A percentile compares a stretch with the other conserved stretches of the same genome.
Conservation (phyloP, 2,888 invertebrate species). For the Andrena marginata region DNA sequence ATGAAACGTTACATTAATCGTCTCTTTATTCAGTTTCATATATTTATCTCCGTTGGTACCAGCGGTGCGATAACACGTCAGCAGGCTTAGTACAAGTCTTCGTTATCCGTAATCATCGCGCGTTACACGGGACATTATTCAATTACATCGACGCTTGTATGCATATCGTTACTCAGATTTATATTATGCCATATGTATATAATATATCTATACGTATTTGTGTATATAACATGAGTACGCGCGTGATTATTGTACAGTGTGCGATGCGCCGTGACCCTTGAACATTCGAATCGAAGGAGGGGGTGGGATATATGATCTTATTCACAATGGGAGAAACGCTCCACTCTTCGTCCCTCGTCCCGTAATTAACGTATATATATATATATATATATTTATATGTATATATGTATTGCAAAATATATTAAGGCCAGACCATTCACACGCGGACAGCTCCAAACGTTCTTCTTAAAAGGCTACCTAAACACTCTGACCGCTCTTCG, state of each 20-base stretch:
- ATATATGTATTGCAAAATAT: constrained; percentile 70
- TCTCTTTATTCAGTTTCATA: constrained; percentile 71
- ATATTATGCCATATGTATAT: constrained; percentile 54
- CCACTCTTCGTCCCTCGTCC: constrained; percentile 23
- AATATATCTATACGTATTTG: constrained; percentile 44
- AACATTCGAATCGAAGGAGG: constrained; percentile 38
- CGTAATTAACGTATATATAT: constrained; percentile 45
- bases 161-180: constrained; percentile 68
- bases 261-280: constrained; percentile 67
- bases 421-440: constrained; percentile 68
- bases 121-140: constrained; percentile 63
- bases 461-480: constrained; percentile 46
- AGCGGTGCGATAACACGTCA: constrained; percentile 63
- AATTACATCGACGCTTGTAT: constrained; percentile 72
- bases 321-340: constrained; percentile 69
- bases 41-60: constrained; percentile 68
- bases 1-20: constrained; percentile 67
- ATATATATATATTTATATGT: constrained; percentile 29
- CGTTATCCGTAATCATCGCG: constrained; percentile 33
- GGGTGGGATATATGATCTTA: constrained; percentile 53
- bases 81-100: constrained; percentile 70
- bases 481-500: constrained; percentile 23
- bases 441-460: constrained; percentile 50
- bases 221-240: constrained; percentile 56
- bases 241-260: constrained; percentile 79